A percentile compares a stretch with the other conserved stretches of the same genome.
Evolutionary conservation across 1,140 invertebrate species (phyloP).

Genomic region (Paralvinella palmiformis): DNA sequence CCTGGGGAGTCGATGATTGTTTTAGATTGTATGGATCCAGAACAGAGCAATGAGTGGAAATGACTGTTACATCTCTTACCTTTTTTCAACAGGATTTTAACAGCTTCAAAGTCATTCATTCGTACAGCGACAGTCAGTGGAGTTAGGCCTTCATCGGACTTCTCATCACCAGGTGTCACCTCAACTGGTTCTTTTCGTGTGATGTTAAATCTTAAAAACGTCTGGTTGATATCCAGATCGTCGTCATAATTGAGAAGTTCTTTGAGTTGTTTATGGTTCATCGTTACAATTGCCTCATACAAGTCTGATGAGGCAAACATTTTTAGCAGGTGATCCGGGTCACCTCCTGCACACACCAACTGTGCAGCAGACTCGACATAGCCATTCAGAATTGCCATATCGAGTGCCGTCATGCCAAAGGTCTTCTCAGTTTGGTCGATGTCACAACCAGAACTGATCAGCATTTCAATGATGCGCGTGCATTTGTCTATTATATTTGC

Average conservation of each 20-base stretch:
- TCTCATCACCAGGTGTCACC: neutral
- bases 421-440: slow-evolving; percentile 11
- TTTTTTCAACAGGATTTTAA: slow-evolving; percentile 20
- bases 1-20: neutral
- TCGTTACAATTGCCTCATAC: slow-evolving; percentile 12
- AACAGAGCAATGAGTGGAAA: neutral
- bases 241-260: slow-evolving; percentile 15
- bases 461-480: slow-evolving; percentile 12
- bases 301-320: slow-evolving; percentile 19
- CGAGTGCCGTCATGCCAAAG: slow-evolving; percentile 22
- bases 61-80: slow-evolving; percentile 3
- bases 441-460: slow-evolving; percentile 12
- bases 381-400: slow-evolving; percentile 21
- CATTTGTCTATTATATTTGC: slow-evolving; percentile 11
- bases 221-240: slow-evolving; percentile 17
- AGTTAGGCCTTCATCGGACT: slow-evolving; percentile 15
- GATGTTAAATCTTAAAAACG: slow-evolving; percentile 19
- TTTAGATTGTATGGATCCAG: neutral
- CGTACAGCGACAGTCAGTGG: slow-evolving; percentile 18
- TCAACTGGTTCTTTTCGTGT: slow-evolving; percentile 1
- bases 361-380: slow-evolving; percentile 17
- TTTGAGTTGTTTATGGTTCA: slow-evolving; percentile 8
- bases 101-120: slow-evolving; percentile 11
- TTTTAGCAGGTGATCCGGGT: slow-evolving; percentile 19
- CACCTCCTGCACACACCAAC: slow-evolving; percentile 6